phyloP scores from a whole-genome alignment of 2,888 invertebrate species.

The Acleris sparsana region DNA sequence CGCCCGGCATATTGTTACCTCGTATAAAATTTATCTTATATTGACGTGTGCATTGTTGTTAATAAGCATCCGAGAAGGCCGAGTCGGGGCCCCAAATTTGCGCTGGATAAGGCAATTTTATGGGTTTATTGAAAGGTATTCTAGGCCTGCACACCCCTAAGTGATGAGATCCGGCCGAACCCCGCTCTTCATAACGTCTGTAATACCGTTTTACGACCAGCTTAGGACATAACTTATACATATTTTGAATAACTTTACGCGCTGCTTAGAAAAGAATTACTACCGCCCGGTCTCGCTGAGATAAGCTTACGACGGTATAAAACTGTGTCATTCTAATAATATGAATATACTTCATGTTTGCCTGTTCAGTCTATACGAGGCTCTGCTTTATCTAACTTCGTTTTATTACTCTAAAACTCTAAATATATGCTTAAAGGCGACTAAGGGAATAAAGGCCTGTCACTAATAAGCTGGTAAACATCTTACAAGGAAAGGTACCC shows the following conservation, averaged over 20 bases:
- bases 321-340: slow-evolving; percentile 45
- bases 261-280: slow-evolving; percentile 72
- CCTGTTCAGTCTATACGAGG: not conserved
- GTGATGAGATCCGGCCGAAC: slow-evolving; percentile 77
- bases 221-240: slow-evolving; percentile 79
- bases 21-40: slow-evolving; percentile 65
- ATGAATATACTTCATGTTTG: slow-evolving; percentile 27
- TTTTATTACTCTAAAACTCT: too few relatives aligned
- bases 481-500: too few relatives aligned
- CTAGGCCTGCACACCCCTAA: slow-evolving; percentile 68
- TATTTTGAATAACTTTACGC: slow-evolving; percentile 79
- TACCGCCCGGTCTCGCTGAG: slow-evolving; percentile 54
- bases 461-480: too few relatives aligned
- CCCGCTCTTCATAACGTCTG: slow-evolving; percentile 76
- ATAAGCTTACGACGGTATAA: slow-evolving; percentile 56
- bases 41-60: slow-evolving; percentile 68
- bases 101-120: slow-evolving; percentile 67
- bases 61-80: slow-evolving; percentile 50
- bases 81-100: slow-evolving; percentile 51
- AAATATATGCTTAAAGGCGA: too few relatives aligned
- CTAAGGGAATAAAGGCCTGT: too few relatives aligned
- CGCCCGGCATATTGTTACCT: slow-evolving; percentile 68
- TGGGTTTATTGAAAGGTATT: slow-evolving; percentile 74
- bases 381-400: too few relatives aligned
- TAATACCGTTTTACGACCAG: slow-evolving; percentile 79